Base-by-base conservation (phyloP, 1,140 invertebrate genomes). In the Protaetia brevitarsis region DNA sequence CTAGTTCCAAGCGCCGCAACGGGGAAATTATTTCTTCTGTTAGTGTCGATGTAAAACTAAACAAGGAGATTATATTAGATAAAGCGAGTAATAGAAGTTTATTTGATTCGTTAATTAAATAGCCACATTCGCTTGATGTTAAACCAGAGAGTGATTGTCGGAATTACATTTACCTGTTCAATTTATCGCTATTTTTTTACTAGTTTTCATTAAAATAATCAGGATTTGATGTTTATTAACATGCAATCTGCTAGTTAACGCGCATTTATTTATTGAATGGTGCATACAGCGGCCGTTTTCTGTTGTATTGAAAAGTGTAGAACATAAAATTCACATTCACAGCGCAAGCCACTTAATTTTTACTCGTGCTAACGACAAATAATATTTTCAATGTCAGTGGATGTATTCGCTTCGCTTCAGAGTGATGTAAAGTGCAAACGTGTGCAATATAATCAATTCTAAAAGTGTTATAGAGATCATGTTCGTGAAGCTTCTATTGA, bases 361-460 rank as follows among this genome's bases (percentile, higher is more conserved):
- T 51, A 51, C 16, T 51, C 41, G 16, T 51, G 41, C 41, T 51
- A 51, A 51, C 41, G 41, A 51, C 16, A 51, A 51, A 51, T 51
- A 51, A 51, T 51, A 51, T 10, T 51, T n/a, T 51, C 41, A 51
- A 51, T 51, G 41, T 19, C 41, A 51, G 6, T 21, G 16, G 16
- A 23, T 23, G 41, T 23, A 51, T 51, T 21, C 41, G 6, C 19
- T 51, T 16, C 34, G 16, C 19, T 51, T 16, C 34, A 37, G 16
- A 2, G 41, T 51, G 26, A 51, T 51, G 16, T 51, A 51, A 51
- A 51, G 26, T 51, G 41, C 16, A 51, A 51, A 51, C 16, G 26
- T 51, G 41, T 19, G 16, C 8, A 51, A 21, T 0, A 51, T 51
- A 51, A 51, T 51, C 41, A 51, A 51, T 51, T 51, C 41, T 19